These are phyloP conservation scores for Otolemur crassicaudatus DNA, from an alignment of 2,797 vertebrate genomes.

Conservation along the genomic window DNA sequence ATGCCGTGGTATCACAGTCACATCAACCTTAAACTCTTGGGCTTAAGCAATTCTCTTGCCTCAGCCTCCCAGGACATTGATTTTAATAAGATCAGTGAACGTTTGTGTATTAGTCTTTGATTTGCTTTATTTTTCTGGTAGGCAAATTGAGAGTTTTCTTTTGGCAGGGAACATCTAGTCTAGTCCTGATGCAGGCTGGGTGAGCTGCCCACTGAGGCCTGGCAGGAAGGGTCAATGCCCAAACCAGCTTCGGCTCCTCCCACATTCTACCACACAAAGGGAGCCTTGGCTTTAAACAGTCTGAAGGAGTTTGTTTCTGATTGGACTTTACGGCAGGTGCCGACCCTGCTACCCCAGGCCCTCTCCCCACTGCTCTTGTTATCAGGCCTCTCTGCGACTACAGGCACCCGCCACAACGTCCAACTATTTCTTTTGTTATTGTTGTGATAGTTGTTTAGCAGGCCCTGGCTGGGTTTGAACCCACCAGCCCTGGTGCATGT, in stretches of 20 bases:
- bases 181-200: background rate
- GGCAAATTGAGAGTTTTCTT: background rate
- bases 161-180: background rate
- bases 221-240: background rate
- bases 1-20: too few relatives aligned
- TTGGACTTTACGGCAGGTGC: background rate
- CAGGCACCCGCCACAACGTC: too few relatives aligned
- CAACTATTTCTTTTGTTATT: too few relatives aligned
- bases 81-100: background rate
- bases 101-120: background rate
- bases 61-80: background rate
- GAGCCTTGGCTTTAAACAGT: background rate
- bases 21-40: too few relatives aligned
- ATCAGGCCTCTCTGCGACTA: background rate
- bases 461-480: too few relatives aligned
- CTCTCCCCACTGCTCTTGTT: too few relatives aligned
- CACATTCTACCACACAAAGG: background rate
- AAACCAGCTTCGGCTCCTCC: background rate
- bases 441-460: too few relatives aligned
- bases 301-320: background rate
- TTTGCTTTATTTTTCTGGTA: conserved; percentile 17
- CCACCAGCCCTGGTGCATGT: too few relatives aligned
- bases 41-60: too few relatives aligned
- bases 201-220: background rate
- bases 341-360: background rate